These are phyloP conservation scores for Drosophila fulvimacula DNA, from an alignment of 2,888 invertebrate genomes.

Conservation along the genomic window DNA sequence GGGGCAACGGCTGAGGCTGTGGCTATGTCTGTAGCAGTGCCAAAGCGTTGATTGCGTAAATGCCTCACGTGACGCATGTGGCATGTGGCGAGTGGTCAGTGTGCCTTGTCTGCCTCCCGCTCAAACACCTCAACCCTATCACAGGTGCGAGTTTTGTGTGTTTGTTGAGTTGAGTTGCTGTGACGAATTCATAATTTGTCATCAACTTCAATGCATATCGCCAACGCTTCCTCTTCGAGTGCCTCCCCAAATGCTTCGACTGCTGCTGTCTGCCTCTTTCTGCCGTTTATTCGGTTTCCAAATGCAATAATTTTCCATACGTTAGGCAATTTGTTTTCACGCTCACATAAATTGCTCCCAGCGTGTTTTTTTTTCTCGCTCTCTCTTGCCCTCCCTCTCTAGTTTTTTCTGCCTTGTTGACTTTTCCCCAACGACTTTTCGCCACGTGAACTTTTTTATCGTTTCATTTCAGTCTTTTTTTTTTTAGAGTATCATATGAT, in stretches of 20 bases:
- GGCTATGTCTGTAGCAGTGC: neutral
- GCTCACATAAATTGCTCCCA: slow-evolving; percentile 67
- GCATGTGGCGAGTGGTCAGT: slow-evolving; percentile 49
- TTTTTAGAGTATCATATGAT: slow-evolving; percentile 35
- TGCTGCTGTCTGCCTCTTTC: neutral
- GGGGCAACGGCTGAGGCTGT: slow-evolving; percentile 14
- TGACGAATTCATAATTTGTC: slow-evolving; percentile 74
- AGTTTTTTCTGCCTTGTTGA: slow-evolving; percentile 32
- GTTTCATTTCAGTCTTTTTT: slow-evolving; percentile 17
- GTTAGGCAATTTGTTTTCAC: slow-evolving; percentile 74
- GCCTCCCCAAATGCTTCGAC: neutral
- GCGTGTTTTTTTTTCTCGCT: slow-evolving; percentile 1
- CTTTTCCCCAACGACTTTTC: slow-evolving; percentile 38
- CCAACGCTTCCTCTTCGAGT: slow-evolving; percentile 6
- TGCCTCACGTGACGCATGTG: slow-evolving; percentile 65
- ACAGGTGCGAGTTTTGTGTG: slow-evolving; percentile 10
- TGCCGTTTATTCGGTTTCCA: slow-evolving; percentile 39
- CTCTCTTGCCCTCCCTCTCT: neutral
- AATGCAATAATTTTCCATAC: slow-evolving; percentile 71
- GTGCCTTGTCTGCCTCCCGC: slow-evolving; percentile 12
- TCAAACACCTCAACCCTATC: neutral
- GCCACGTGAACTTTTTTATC: slow-evolving; percentile 26
- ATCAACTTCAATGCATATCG: slow-evolving; percentile 54
- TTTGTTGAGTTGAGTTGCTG: slow-evolving; percentile 29
- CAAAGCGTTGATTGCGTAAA: slow-evolving; percentile 62